Conservation (phyloP, 1,140 invertebrate genomes). For the Trichomalopsis sarcophagae region DNA sequence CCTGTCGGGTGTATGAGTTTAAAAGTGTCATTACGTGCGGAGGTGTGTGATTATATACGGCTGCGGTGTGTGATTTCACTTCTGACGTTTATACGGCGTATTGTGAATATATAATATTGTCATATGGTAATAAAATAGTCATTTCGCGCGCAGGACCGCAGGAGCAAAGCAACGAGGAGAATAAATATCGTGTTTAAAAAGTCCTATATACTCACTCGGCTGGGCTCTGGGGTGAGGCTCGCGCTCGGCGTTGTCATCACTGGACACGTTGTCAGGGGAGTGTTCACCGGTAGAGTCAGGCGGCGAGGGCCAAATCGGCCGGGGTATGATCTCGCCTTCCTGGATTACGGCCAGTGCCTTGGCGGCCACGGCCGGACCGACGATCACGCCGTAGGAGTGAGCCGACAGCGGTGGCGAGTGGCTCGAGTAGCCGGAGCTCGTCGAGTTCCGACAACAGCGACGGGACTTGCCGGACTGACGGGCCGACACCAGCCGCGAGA, state of each 20-base stretch:
- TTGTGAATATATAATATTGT: no score
- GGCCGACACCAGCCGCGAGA: conserved; percentile 60
- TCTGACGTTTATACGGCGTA: no score
- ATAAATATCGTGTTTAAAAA: no score
- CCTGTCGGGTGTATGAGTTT: not conserved
- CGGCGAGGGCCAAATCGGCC: conserved; percentile 63
- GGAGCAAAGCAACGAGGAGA: no score
- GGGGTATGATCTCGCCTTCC: conserved; percentile 62
- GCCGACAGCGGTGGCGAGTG: conserved; percentile 65
- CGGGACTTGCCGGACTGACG: conserved; percentile 54
- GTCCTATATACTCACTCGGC: not conserved
- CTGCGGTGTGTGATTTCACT: no score
- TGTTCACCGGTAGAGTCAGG: conserved; percentile 15
- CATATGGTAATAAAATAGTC: no score
- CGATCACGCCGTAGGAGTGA: conserved; percentile 55
- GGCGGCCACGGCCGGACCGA: not conserved
- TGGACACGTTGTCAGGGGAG: conserved; percentile 18
- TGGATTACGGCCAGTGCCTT: conserved; percentile 61
- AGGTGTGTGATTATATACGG: no score
- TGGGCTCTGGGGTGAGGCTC: not conserved
- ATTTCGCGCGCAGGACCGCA: no score
- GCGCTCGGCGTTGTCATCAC: conserved; percentile 19
- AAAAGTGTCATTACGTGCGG: no score
- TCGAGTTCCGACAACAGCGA: conserved; percentile 65
- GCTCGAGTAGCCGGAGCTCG: conserved; percentile 67